phyloP scores from a whole-genome alignment of 2,888 invertebrate genomes.

The Pocota personata region DNA sequence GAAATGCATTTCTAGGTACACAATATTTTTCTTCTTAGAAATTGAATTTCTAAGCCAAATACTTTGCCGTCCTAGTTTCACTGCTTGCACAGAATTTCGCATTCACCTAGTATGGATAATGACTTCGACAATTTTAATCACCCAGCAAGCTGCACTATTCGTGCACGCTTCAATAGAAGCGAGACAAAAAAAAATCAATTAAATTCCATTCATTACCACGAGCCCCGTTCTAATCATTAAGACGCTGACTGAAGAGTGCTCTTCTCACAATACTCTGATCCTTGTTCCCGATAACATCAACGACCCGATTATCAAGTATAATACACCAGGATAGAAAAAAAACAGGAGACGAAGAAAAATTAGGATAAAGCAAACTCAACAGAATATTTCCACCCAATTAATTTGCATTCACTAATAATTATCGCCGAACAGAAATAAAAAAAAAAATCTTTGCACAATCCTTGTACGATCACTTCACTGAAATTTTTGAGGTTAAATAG shows the following conservation, averaged over 20 bases:
- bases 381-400: slow-evolving; percentile 71
- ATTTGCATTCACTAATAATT: slow-evolving; percentile 67
- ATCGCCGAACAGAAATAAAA: slow-evolving; percentile 7
- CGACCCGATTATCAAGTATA: slow-evolving; percentile 57
- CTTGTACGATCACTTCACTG: slow-evolving; percentile 58
- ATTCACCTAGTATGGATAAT: slow-evolving; percentile 5
- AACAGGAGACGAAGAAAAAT: slow-evolving; percentile 33
- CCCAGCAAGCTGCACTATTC: background rate
- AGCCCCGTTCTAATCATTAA: slow-evolving; percentile 29
- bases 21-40: no score
- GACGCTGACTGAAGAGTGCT: background rate
- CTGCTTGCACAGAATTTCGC: background rate
- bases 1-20: no score
- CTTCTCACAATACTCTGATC: slow-evolving; percentile 15
- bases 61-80: background rate
- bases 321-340: slow-evolving; percentile 4
- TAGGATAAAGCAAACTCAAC: slow-evolving; percentile 66
- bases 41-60: background rate
- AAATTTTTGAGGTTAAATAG: slow-evolving; percentile 71
- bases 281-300: slow-evolving; percentile 53
- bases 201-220: slow-evolving; percentile 62
- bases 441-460: slow-evolving; percentile 47
- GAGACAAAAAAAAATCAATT: slow-evolving; percentile 53
- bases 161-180: background rate
- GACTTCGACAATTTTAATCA: slow-evolving; percentile 34